These are phyloP conservation scores for Phyllostomus hastatus DNA, from an alignment of 2,113 vertebrate genomes.

Conservation along the genomic window DNA sequence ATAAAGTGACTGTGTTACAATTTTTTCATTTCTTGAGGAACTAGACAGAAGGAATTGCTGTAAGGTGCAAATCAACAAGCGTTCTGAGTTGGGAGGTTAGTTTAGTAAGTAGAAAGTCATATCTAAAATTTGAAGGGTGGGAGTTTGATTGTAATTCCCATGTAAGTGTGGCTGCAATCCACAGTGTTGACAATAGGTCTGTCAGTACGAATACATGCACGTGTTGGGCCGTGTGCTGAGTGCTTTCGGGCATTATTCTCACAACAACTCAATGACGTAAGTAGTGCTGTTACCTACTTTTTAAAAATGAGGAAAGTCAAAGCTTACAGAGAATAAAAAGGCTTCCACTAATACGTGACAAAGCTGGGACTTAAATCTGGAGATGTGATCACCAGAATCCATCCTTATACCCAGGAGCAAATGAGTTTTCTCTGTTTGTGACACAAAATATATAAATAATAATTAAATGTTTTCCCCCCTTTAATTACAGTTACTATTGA, in stretches of 20 bases:
- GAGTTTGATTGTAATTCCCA: not conserved
- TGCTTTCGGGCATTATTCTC: not conserved
- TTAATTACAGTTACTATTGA: constrained; percentile 16
- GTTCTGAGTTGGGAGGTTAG: not conserved
- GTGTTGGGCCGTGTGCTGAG: not conserved
- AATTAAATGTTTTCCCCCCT: not conserved
- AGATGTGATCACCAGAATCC: not conserved
- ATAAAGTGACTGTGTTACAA: not conserved
- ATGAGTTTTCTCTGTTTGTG: not conserved
- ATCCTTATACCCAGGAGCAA: not conserved
- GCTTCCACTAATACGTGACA: not conserved
- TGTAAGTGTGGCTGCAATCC: not conserved
- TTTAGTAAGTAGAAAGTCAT: not conserved
- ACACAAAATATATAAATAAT: not conserved
- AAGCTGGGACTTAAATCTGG: not conserved
- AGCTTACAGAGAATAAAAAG: not conserved
- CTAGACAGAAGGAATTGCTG: not conserved
- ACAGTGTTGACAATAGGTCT: not conserved
- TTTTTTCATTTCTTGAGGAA: constrained; percentile 19
- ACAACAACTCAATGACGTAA: not conserved
- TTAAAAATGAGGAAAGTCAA: not conserved
- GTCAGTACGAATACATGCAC: not conserved
- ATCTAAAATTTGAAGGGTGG: not conserved
- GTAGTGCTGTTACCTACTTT: not conserved
- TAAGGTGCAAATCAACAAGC: not conserved